These are phyloP conservation scores for Zoanthus sociatus DNA, from an alignment of 92 coral and sea anemone species.

Conservation along the genomic window DNA sequence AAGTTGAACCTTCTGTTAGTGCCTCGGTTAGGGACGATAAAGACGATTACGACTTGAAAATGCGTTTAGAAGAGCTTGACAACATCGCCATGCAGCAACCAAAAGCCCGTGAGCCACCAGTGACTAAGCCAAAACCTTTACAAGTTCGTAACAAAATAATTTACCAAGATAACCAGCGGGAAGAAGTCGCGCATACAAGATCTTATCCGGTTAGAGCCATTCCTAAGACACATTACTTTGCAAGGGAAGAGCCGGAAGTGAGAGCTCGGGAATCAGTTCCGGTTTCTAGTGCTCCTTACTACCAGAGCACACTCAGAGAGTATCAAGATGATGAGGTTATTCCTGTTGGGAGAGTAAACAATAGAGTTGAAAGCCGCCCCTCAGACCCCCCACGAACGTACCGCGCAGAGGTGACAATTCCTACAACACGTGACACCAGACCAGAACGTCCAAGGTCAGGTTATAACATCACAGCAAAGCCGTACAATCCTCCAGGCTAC, in stretches of 20 bases:
- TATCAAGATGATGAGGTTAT: conserved; percentile 58
- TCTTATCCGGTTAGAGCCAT: conserved; percentile 67
- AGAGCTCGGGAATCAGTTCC: conserved; percentile 22
- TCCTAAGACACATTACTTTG: conserved; percentile 53
- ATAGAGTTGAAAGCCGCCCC: conserved; percentile 54
- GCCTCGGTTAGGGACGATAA: conserved; percentile 60
- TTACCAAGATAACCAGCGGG: conserved; percentile 68
- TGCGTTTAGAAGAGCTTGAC: conserved; percentile 73
- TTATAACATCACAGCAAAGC: conserved; percentile 76
- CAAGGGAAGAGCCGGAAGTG: conserved; percentile 17
- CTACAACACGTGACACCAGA: conserved; percentile 68
- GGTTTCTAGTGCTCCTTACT: not conserved
- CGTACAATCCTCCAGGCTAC: conserved; percentile 68
- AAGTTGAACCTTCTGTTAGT: conserved; percentile 70
- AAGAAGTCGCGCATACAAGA: conserved; percentile 66
- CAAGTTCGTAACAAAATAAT: conserved; percentile 77
- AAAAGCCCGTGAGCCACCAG: conserved; percentile 50
- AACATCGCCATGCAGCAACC: conserved; percentile 47
- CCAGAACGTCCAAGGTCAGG: conserved; percentile 77
- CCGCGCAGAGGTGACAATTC: conserved; percentile 84
- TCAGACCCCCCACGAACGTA: conserved; percentile 64
- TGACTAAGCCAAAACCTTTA: conserved; percentile 63
- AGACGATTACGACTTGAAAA: conserved; percentile 63
- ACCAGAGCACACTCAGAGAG: conserved; percentile 41
- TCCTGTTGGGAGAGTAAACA: conserved; percentile 43